These are phyloP conservation scores for Acanthurus leucopareius DNA, from an alignment of 2,797 vertebrate species.

Conservation along the genomic window DNA sequence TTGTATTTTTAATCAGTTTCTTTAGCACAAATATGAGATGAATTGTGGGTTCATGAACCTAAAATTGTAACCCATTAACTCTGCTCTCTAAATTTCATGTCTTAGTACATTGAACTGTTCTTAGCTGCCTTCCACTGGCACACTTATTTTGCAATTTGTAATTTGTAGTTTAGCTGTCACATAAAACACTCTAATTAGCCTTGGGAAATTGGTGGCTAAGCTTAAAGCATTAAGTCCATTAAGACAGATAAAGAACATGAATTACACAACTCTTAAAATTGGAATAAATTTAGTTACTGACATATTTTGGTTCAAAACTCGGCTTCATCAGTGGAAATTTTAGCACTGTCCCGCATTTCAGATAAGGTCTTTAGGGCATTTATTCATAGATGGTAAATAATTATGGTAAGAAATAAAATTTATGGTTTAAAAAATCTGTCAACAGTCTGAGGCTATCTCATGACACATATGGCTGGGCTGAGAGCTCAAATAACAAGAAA, in stretches of 20 bases:
- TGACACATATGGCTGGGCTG: slow-evolving; percentile 61
- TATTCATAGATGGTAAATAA: slow-evolving; percentile 25
- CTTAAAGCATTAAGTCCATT: slow-evolving; percentile 69
- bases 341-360: background rate
- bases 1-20: slow-evolving; percentile 11
- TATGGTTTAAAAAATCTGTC: slow-evolving; percentile 65
- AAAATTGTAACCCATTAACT: background rate
- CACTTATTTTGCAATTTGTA: slow-evolving; percentile 35
- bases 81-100: slow-evolving; percentile 15
- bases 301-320: slow-evolving; percentile 24
- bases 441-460: slow-evolving; percentile 72
- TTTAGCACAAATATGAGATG: slow-evolving; percentile 4
- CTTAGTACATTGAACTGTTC: background rate
- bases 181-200: slow-evolving; percentile 70
- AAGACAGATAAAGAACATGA: slow-evolving; percentile 61
- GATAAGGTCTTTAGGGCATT: background rate
- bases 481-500: slow-evolving; percentile 84
- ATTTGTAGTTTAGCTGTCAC: slow-evolving; percentile 16
- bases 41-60: background rate
- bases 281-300: background rate
- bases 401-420: slow-evolving; percentile 42
- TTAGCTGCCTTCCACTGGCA: background rate
- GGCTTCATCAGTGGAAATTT: slow-evolving; percentile 5
- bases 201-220: slow-evolving; percentile 62
- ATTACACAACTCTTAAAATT: slow-evolving; percentile 29